Evolutionary conservation across 2,888 invertebrate species (phyloP), one percentile per base, ranked within the genome.

Genomic region (Cremastinae sp.): DNA sequence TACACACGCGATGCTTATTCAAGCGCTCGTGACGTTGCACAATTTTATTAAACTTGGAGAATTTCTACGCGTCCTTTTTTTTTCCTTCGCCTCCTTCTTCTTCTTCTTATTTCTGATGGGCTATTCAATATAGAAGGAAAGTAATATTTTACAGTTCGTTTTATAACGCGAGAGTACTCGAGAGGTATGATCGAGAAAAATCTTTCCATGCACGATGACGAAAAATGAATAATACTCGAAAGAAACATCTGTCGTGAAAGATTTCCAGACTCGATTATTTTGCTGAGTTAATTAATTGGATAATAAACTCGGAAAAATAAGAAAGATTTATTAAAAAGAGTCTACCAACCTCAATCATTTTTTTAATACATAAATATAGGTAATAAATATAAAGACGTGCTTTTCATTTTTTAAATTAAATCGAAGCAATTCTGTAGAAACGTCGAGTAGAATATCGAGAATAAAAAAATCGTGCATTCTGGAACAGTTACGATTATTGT

Each of bases 11-110:
- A 12, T 16, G 43, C 28, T 55, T n/a, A 12, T 45, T 55, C 37
- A 12, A 55, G 55, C 37, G 22, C 62, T 55, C 37, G 55, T 62
- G 62, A 62, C 55, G 71, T 55, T 62, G 45, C 22, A 64, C 62
- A 56, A 47, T 71, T 64, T 55, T 39, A 22, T 47, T 43, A 58
- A 56, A 64, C 55, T 35, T 47, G 28, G 16, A 10, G 28, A 53
- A 20, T 53, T 55, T 66, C 55, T 45, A 55, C 43, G 35, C 66
- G 20, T 66, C 43, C n/a, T 14, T 55, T 66, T 55, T 28, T 28
- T 28, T 28, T 5, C 28, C 28, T 28, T 28, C 28, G 2, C 5
- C 28, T 28, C 5, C 28, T 3, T 28, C 28, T 5, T 28, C 5
- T 28, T 28, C 28, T 28, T 28, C 16, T 49, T 49, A 28, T 28